Base-by-base conservation (phyloP, 2,888 invertebrate species). In the Epistrophella euchroma region DNA sequence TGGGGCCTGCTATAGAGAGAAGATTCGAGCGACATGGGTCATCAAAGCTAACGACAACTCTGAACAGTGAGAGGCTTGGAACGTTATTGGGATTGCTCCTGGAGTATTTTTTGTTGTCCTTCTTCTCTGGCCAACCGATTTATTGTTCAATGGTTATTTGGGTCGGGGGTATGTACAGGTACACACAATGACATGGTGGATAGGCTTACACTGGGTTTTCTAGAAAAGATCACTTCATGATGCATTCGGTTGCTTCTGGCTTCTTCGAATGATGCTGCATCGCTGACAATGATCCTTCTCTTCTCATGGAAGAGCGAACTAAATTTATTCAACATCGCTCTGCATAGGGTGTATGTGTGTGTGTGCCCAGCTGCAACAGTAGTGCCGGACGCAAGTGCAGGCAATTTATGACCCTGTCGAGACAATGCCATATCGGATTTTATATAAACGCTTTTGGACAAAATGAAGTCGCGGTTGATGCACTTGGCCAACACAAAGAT, bases 361-460 rank as follows among this genome's bases (percentile, higher is more conserved):
- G 19, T 47, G 17, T 50, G 3, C 40, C 17, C 45, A 7, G 62
- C 28, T 75, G 75, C 75, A 52, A 28, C n/a, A 52, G 66, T 56
- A 75, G 68, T 72, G 56, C 81, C 78, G 74, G 82, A 71, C 25
- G 40, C 82, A 86, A 86, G 82, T 86, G 86, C 82, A 66, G 58
- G 40, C 77, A 86, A 86, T 86, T 86, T 86, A 86, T 86, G 86
- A 86, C 82, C 86, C 82, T 66, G 77, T 78, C 86, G 86, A 86
- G 86, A 86, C 86, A 86, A 86, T 86, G 82, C 86, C 86, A 77
- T 86, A 86, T 82, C 86, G 86, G 77, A 82, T 82, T 77, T 82
- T 77, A 71, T 77, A 71, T 78, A 60, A 37, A 82, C 86, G 77
- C 35, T 82, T 86, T 82, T 82, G 86, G 86, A 86, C 82, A 86